Base-by-base conservation (phyloP, 2,888 invertebrate species). In the Idaea dimidiata region DNA sequence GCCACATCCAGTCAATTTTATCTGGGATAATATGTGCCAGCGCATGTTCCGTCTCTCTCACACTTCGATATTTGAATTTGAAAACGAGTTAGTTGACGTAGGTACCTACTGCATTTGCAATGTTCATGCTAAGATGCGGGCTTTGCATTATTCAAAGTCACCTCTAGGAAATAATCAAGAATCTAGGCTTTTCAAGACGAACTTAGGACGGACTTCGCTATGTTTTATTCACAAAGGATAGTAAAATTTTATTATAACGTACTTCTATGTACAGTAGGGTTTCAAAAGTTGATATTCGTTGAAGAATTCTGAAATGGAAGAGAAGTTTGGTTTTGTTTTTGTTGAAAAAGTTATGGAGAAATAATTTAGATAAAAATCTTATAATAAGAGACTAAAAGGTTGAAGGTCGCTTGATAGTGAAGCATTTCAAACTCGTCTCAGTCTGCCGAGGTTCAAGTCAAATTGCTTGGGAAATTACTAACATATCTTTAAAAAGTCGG, bases 11-110 rank as follows among this genome's bases (percentile, higher is more conserved):
- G 43, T 43, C 6, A 43, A 43, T 10, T 43, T 43, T 43, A 43
- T 14, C 43, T 43, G 10, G 14, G 10, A 43, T 0, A 8, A 43
- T 0, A 8, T 43, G 43, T 10, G 43, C 43, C 43, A 14, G 43
- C 43, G 43, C 43, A 43, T 10, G 43, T 1, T 43, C 8, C 43
- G 10, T 43, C 43, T 43, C 16, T 7, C 17, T 43, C 43, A 43
- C 43, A 43, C 43, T 43, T 43, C 43, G 62, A 62, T 59, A 64
- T 59, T 56, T 62, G 59, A 64, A 64, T 66, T 66, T 59, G 62
- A 61, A 62, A 62, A 60, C 57, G 58, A 62, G 62, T 59, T 62
- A 65, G 62, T 62, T 57, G 54, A 56, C 57, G 59, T 54, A 61
- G 61, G 59, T 60, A 60, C 58, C 43, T 56, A 56, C 17, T 56